Percentiles rank a stretch among this genome's conserved stretches.
Conservation (phyloP, 2,113 vertebrate genomes). For the Lipotes vexillifer region DNA sequence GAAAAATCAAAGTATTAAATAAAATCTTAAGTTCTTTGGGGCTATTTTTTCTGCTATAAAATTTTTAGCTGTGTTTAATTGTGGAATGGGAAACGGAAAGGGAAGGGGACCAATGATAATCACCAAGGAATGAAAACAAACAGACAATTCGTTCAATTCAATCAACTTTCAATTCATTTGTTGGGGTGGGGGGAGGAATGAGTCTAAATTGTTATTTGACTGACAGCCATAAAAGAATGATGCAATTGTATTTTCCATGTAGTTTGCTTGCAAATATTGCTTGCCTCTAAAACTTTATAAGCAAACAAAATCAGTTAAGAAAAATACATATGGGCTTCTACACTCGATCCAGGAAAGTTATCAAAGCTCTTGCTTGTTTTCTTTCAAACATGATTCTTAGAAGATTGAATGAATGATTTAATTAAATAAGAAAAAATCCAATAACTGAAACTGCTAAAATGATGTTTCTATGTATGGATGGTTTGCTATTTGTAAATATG, state of each 20-base stretch:
- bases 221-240: background rate
- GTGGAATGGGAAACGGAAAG: background rate
- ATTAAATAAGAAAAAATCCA: slow-evolving; percentile 68
- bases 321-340: background rate
- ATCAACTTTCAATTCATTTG: background rate
- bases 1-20: background rate
- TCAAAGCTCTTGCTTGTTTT: slow-evolving; percentile 2
- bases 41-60: background rate
- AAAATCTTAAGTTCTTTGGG: background rate
- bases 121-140: background rate
- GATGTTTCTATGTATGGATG: slow-evolving; percentile 56
- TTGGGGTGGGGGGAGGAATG: no score
- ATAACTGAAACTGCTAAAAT: slow-evolving; percentile 73
- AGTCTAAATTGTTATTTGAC: background rate
- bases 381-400: slow-evolving; percentile 62
- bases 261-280: slow-evolving; percentile 47
- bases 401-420: slow-evolving; percentile 60
- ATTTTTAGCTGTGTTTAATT: background rate
- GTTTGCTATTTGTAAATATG: slow-evolving; percentile 67
- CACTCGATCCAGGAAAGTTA: background rate
- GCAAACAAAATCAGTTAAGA: background rate
- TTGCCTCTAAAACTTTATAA: slow-evolving; percentile 25
- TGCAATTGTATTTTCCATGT: background rate
- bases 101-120: background rate
- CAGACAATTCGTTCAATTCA: background rate